phyloP scores from a whole-genome alignment of 2,888 invertebrate genomes.

The Theretra japonica region DNA sequence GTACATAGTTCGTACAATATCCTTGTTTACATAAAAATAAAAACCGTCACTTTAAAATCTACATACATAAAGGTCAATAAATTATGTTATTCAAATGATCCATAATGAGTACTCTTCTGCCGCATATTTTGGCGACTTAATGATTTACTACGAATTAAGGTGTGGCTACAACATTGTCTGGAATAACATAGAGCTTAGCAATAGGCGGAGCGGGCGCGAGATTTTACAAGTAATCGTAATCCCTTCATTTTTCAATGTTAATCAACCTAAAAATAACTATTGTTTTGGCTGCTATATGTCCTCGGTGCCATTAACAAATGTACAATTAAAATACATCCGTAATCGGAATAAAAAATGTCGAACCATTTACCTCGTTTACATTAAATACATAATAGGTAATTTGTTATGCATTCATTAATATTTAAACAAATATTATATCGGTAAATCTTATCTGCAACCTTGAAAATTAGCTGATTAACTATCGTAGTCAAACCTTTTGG shows the following conservation, averaged over 20 bases:
- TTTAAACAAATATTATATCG: not conserved
- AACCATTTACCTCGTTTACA: slow-evolving; percentile 1
- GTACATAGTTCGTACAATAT: too few relatives aligned
- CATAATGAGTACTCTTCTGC: slow-evolving; percentile 9
- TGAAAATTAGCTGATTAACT: not conserved
- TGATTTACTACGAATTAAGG: slow-evolving; percentile 19
- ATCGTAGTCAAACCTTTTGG: not conserved
- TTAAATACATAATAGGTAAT: not conserved
- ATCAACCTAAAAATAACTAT: not conserved
- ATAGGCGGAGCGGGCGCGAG: slow-evolving; percentile 5
- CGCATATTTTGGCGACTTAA: slow-evolving; percentile 14
- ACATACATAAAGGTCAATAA: not conserved
- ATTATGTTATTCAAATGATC: not conserved
- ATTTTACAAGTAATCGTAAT: not conserved
- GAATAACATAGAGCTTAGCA: not conserved
- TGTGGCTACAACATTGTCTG: slow-evolving; percentile 10
- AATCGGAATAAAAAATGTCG: not conserved
- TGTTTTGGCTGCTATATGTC: not conserved
- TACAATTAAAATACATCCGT: not conserved
- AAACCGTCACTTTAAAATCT: too few relatives aligned
- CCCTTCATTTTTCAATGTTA: not conserved
- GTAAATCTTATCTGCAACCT: not conserved
- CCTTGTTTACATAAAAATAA: too few relatives aligned
- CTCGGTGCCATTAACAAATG: not conserved
- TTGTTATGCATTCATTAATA: not conserved